Evolutionary conservation across 2,797 vertebrate genomes (phyloP).

Genomic region (Leptoclinus maculatus): DNA sequence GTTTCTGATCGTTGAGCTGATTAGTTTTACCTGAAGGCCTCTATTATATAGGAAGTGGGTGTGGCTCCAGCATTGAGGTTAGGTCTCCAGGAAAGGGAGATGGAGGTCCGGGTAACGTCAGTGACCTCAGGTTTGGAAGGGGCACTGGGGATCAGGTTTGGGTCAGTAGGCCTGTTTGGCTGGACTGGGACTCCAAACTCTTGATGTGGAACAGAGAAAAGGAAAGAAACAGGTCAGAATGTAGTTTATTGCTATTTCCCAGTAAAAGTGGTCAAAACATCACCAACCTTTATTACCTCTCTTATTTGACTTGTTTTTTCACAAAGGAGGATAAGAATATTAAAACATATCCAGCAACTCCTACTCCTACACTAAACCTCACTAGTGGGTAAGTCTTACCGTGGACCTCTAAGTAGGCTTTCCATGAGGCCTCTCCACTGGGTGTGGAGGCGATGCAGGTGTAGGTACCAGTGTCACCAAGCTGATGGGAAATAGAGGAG

Average conservation of each 20-base stretch:
- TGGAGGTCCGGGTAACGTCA: constrained; percentile 93
- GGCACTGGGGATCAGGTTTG: constrained; percentile 96
- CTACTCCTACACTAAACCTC: not conserved
- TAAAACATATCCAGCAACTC: not conserved
- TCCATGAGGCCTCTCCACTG: constrained; percentile 97
- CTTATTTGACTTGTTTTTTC: not conserved
- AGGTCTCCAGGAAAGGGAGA: constrained; percentile 94
- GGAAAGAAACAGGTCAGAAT: constrained; percentile 12
- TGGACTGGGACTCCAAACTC: constrained; percentile 96
- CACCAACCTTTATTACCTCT: not conserved
- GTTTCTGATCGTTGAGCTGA: not conserved
- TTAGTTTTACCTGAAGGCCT: constrained; percentile 93
- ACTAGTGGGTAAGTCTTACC: constrained; percentile 80
- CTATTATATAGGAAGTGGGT: constrained; percentile 96
- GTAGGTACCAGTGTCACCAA: constrained; percentile 95
- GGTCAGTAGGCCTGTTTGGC: constrained; percentile 95
- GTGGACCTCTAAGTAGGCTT: constrained; percentile 95
- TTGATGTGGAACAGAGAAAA: constrained; percentile 69
- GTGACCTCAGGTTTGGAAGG: constrained; percentile 96
- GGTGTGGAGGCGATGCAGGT: constrained; percentile 96
- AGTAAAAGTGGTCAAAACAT: not conserved
- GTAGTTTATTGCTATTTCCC: not conserved
- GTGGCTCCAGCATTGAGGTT: constrained; percentile 96
- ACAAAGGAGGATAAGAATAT: not conserved
- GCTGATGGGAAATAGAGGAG: constrained; percentile 76